These are phyloP conservation scores for Chaitophorus viminalis DNA, from an alignment of 2,888 invertebrate species.

Conservation along the genomic window DNA sequence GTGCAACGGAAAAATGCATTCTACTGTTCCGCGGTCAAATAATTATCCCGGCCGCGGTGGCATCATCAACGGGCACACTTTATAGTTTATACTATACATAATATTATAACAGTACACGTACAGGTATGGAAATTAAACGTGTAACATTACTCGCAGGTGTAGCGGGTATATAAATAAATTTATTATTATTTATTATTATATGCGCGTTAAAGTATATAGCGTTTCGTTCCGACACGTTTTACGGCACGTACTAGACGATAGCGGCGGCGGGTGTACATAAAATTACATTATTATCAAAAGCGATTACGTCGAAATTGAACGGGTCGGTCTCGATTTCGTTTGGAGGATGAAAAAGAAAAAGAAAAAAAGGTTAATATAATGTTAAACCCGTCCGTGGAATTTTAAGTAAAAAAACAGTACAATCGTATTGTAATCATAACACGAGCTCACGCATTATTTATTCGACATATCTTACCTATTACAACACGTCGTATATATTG, in stretches of 20 bases:
- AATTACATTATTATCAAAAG: slow-evolving; percentile 37
- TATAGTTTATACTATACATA: too few relatives aligned
- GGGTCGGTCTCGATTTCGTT: slow-evolving; percentile 23
- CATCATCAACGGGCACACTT: too few relatives aligned
- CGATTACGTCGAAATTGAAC: slow-evolving; percentile 33
- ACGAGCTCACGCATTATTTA: neutral
- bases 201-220: neutral
- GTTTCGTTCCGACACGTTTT: slow-evolving; percentile 25
- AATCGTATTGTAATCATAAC: neutral
- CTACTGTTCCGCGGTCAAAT: too few relatives aligned
- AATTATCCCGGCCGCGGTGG: too few relatives aligned
- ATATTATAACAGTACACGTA: neutral
- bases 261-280: neutral
- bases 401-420: slow-evolving; percentile 12
- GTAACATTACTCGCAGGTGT: neutral
- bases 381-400: neutral
- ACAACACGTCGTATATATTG: too few relatives aligned
- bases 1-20: too few relatives aligned
- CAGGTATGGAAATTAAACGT: neutral
- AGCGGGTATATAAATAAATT: neutral
- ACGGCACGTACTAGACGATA: neutral
- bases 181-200: too few relatives aligned
- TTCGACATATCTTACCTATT: neutral
- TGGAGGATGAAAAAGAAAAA: neutral
- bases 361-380: neutral